A percentile compares a stretch with the other conserved stretches of the same genome.
Conservation (phyloP, 2,797 vertebrate genomes). For the Ispidina lecontei region DNA sequence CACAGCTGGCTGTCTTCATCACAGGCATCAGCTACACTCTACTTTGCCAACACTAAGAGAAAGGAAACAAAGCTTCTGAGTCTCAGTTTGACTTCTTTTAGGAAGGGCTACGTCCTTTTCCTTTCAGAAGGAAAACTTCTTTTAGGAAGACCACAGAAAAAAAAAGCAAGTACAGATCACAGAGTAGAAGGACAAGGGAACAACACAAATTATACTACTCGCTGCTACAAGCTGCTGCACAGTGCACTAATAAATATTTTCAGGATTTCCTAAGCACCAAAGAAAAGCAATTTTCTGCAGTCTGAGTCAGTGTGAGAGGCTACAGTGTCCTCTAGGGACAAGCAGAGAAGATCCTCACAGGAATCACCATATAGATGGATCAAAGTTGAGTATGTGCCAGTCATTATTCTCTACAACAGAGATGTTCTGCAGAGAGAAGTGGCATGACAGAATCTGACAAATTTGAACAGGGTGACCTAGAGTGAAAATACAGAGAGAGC, state of each 20-base stretch:
- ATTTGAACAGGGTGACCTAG: background rate
- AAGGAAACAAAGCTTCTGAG: background rate
- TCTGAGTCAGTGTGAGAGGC: background rate
- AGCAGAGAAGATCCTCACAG: background rate
- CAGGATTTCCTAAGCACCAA: background rate
- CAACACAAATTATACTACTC: background rate
- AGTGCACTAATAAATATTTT: background rate
- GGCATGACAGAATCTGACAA: background rate
- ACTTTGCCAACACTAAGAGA: background rate
- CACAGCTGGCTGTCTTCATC: background rate
- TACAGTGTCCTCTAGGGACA: background rate
- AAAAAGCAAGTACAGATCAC: background rate
- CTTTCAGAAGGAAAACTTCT: too few species aligned
- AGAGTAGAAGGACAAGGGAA: background rate
- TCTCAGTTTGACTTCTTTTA: background rate
- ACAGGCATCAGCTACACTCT: background rate
- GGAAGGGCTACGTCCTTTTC: background rate
- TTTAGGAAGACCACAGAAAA: background rate
- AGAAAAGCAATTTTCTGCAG: background rate
- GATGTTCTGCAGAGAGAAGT: background rate
- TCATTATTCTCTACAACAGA: background rate
- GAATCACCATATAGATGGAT: accelerated
- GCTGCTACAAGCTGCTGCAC: background rate
- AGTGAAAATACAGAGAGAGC: background rate
- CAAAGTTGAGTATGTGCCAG: background rate